A percentile compares a stretch with the other conserved stretches of the same genome.
Conservation (phyloP, 2,113 vertebrate species). For the Paratilapia polleni region DNA sequence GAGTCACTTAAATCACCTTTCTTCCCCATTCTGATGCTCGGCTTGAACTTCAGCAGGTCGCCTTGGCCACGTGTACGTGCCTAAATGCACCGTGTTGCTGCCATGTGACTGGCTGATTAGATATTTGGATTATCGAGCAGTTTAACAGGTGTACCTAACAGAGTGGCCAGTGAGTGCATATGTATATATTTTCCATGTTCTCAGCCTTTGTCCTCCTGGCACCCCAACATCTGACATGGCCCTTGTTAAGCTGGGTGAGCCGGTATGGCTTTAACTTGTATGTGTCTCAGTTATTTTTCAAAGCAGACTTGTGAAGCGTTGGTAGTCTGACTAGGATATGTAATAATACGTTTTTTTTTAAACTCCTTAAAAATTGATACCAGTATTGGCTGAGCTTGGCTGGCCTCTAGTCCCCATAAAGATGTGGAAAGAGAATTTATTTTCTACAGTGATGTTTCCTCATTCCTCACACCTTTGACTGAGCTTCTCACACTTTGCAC, state of each 20-base stretch:
- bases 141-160: too few species aligned
- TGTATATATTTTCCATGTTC: too few species aligned
- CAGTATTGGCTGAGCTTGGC: not conserved
- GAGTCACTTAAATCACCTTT: too few species aligned
- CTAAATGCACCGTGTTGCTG: too few species aligned
- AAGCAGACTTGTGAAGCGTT: not conserved
- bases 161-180: too few species aligned
- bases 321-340: not conserved
- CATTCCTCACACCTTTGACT: not conserved
- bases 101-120: too few species aligned
- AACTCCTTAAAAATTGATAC: not conserved
- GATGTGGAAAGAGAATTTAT: not conserved
- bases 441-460: not conserved
- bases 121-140: too few species aligned
- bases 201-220: not conserved
- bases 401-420: not conserved
- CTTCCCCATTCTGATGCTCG: too few species aligned
- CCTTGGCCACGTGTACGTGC: too few species aligned
- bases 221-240: not conserved
- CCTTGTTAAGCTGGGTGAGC: fast-evolving
- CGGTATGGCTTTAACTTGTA: not conserved
- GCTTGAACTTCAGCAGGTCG: too few species aligned
- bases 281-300: not conserved
- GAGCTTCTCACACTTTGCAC: not conserved
- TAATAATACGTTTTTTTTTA: not conserved